Conservation (phyloP, 2,797 vertebrate genomes). For the Allobates femoralis region DNA sequence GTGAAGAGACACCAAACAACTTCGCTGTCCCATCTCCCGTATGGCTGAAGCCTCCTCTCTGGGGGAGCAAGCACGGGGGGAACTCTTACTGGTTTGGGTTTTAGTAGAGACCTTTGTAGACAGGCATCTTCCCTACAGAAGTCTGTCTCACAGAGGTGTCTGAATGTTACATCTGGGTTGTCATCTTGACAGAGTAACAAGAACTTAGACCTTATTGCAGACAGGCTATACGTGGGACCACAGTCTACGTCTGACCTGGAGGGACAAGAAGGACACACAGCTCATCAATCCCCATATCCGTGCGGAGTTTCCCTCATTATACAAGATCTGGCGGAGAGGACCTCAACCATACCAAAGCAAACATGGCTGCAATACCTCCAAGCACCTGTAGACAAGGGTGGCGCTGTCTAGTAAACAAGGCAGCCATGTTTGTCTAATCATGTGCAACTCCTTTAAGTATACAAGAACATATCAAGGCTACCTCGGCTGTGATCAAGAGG, state of each 20-base stretch:
- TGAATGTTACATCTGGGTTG: slow-evolving; percentile 62
- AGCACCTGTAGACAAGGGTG: no score
- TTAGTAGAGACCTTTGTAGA: slow-evolving; percentile 69
- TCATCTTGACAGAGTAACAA: slow-evolving; percentile 70
- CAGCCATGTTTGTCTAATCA: no score
- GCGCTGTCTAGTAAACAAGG: no score
- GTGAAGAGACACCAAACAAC: slow-evolving; percentile 70
- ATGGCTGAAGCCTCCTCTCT: slow-evolving; percentile 62
- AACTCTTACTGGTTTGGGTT: slow-evolving; percentile 74
- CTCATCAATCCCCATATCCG: not conserved
- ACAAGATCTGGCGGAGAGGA: not conserved
- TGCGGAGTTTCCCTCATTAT: not conserved
- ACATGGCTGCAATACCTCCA: not conserved
- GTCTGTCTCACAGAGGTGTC: slow-evolving; percentile 75
- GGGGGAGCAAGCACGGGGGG: slow-evolving; percentile 51
- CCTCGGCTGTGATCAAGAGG: no score
- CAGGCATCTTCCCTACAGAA: slow-evolving; percentile 70
- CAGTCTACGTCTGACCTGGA: slow-evolving; percentile 34
- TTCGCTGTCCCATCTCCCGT: slow-evolving; percentile 40
- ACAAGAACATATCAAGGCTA: no score
- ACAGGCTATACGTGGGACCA: slow-evolving; percentile 68
- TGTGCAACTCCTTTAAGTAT: no score
- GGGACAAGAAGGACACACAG: slow-evolving; percentile 28
- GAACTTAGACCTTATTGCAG: slow-evolving; percentile 77
- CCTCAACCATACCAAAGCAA: not conserved